A percentile compares a stretch with the other conserved stretches of the same genome.
Conservation (phyloP, 1,140 invertebrate species). For the Gryllus bimaculatus region DNA sequence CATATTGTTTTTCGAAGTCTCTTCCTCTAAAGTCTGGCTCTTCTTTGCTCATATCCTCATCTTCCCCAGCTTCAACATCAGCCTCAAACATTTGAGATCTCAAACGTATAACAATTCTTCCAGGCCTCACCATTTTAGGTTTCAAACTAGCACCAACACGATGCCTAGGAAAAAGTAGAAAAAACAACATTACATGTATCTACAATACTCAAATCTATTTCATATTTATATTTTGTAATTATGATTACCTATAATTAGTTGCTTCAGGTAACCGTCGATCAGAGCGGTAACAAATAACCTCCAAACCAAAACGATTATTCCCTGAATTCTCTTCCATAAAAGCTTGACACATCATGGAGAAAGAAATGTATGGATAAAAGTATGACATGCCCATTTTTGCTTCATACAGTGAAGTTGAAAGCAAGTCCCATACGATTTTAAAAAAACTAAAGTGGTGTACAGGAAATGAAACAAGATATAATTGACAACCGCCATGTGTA, state of each 20-base stretch:
- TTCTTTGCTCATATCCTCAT: constrained; percentile 26
- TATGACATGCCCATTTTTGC: constrained; percentile 28
- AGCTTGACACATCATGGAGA: constrained; percentile 32
- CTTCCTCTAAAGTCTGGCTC: constrained; percentile 30
- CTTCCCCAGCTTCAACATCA: constrained; percentile 30
- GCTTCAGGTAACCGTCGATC: constrained; percentile 26
- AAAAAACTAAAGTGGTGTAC: constrained; percentile 31
- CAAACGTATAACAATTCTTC: constrained; percentile 26
- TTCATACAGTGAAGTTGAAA: constrained; percentile 25
- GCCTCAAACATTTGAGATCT: constrained; percentile 30
- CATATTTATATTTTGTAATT: background rate
- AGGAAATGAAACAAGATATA: constrained; percentile 24
- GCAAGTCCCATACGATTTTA: constrained; percentile 28
- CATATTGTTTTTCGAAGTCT: constrained; percentile 33
- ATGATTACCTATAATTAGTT: constrained; percentile 22
- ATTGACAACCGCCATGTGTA: constrained; percentile 2
- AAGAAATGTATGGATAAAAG: constrained; percentile 29
- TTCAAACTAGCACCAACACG: constrained; percentile 29
- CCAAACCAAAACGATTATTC: constrained; percentile 29
- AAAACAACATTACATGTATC: background rate
- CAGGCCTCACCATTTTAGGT: constrained; percentile 29
- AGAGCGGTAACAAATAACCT: constrained; percentile 30
- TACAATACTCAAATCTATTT: background rate
- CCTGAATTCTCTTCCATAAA: constrained; percentile 29
- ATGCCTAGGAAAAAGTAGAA: constrained; percentile 19